Conservation (phyloP, 2,113 vertebrate species). For the Turnix velox region DNA sequence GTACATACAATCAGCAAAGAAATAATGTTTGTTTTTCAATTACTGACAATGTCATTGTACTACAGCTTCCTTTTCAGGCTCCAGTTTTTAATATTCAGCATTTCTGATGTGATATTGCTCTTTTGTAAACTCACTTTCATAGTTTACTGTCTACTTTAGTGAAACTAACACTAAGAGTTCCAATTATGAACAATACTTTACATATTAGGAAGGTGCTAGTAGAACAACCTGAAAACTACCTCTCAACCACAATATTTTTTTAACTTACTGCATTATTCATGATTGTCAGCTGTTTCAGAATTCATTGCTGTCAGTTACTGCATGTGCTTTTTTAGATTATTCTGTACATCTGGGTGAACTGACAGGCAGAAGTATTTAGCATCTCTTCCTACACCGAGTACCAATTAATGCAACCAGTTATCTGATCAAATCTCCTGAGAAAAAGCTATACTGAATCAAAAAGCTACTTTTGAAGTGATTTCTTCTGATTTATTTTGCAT, state of each 20-base stretch:
- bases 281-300: constrained; percentile 10
- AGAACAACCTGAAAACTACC: constrained; percentile 14
- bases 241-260: not conserved
- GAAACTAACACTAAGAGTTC: not conserved
- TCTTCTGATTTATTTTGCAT: constrained; percentile 18
- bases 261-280: constrained; percentile 50
- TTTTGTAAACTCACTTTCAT: not conserved
- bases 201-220: constrained; percentile 15
- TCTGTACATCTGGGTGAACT: constrained; percentile 35
- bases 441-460: constrained; percentile 25
- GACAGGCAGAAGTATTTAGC: constrained; percentile 44
- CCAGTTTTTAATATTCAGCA: not conserved
- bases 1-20: not conserved
- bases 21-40: not conserved
- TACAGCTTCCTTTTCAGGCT: not conserved
- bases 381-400: constrained; percentile 20
- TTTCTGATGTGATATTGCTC: not conserved
- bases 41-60: not conserved
- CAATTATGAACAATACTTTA: not conserved
- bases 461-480: not conserved
- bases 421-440: constrained; percentile 14
- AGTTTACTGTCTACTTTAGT: constrained; percentile 1
- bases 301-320: constrained; percentile 33
- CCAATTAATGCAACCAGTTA: constrained; percentile 49
- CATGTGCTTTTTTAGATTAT: constrained; percentile 2